These are phyloP conservation scores for Phylloscopus trochilus DNA, from an alignment of 2,113 vertebrate genomes.

Conservation along the genomic window DNA sequence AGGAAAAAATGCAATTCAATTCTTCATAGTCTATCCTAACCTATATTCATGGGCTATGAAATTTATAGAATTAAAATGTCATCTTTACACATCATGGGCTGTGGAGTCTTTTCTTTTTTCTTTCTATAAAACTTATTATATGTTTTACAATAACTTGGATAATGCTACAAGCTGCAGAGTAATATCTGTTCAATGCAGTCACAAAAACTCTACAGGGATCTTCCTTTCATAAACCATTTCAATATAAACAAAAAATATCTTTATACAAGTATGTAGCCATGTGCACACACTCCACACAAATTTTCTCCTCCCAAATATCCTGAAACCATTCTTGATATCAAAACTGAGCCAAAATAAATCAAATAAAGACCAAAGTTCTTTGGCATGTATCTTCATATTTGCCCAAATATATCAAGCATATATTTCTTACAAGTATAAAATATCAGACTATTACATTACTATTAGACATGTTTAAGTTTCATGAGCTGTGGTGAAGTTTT, in stretches of 20 bases:
- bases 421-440: not conserved
- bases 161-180: not conserved
- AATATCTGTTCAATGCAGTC: not conserved
- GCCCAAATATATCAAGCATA: not conserved
- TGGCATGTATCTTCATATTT: not conserved
- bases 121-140: not conserved
- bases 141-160: not conserved
- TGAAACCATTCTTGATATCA: not conserved
- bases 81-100: not conserved
- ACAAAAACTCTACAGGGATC: not conserved
- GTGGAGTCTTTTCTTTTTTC: not conserved
- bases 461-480: constrained; percentile 3
- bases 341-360: not conserved
- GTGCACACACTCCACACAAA: not conserved
- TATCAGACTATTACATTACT: not conserved
- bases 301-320: not conserved
- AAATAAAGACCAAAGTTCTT: not conserved
- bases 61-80: not conserved
- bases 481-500: not conserved
- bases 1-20: not conserved
- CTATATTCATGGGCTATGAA: not conserved
- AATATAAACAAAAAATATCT: not conserved
- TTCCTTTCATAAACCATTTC: constrained; percentile 30
- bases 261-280: not conserved
- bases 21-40: not conserved